Evolutionary conservation across 2,797 vertebrate genomes (phyloP).

Genomic region (Poecilia velifera): DNA sequence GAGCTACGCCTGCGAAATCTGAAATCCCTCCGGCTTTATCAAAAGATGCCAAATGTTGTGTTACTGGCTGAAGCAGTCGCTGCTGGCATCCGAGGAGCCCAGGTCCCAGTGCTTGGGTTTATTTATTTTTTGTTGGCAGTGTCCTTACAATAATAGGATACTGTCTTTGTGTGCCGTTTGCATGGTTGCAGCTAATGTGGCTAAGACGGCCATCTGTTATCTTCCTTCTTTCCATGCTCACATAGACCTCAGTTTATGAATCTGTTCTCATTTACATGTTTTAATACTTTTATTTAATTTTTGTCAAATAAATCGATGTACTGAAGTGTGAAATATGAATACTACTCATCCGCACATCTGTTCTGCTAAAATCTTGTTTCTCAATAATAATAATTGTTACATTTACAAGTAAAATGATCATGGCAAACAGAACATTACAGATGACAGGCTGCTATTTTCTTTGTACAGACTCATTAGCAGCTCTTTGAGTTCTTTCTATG

Average conservation of each 20-base stretch:
- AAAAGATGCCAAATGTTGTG: constrained; percentile 5
- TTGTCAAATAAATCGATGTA: background rate
- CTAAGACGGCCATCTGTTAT: constrained; percentile 3
- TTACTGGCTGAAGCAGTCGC: background rate
- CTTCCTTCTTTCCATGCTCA: background rate
- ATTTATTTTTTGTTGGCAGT: background rate
- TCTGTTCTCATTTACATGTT: background rate
- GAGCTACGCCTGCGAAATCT: constrained; percentile 2
- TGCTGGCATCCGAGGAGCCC: constrained; percentile 1
- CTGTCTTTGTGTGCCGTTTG: background rate
- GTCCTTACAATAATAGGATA: constrained; percentile 3
- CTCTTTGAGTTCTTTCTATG: background rate
- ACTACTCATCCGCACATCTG: background rate
- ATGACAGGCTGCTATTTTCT: background rate
- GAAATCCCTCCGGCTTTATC: constrained; percentile 2
- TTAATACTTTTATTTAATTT: background rate
- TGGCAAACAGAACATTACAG: background rate
- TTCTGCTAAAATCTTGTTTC: background rate
- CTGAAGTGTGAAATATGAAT: background rate
- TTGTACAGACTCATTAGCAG: background rate
- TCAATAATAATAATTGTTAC: background rate
- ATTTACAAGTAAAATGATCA: background rate
- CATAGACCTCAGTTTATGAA: background rate
- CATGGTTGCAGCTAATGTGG: background rate
- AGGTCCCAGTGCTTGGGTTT: background rate